These are phyloP conservation scores for Nymphalis io DNA, from an alignment of 1,140 invertebrate genomes.

Conservation along the genomic window DNA sequence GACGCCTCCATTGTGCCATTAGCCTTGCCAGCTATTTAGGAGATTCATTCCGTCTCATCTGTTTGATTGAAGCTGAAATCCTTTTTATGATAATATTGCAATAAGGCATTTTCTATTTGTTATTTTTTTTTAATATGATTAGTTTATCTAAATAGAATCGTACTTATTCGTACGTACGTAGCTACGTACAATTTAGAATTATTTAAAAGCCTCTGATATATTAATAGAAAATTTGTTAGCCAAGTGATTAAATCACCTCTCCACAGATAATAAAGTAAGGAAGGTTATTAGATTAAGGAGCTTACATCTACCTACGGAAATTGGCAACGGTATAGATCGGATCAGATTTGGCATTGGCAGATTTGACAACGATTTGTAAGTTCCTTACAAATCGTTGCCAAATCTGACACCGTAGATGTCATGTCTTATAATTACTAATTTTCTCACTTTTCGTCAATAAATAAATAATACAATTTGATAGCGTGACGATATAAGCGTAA, in stretches of 20 bases:
- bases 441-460: neutral
- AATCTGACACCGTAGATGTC: neutral
- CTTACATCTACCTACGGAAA: slow-evolving; percentile 1
- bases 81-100: neutral
- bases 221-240: no score
- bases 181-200: neutral
- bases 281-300: slow-evolving; percentile 5
- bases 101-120: neutral
- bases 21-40: slow-evolving; percentile 73
- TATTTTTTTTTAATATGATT: neutral
- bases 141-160: neutral
- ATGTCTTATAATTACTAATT: neutral
- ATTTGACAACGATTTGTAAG: no score
- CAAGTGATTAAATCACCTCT: no score
- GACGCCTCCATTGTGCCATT: slow-evolving; percentile 67
- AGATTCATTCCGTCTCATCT: slow-evolving; percentile 46
- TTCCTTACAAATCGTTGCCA: no score
- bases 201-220: neutral
- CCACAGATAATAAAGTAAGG: neutral
- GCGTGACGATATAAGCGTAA: no score
- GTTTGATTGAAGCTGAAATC: slow-evolving; percentile 42
- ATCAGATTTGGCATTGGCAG: no score
- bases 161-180: neutral
- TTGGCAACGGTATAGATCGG: slow-evolving; percentile 1
- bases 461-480: neutral